Evolutionary conservation across 2,113 vertebrate species (phyloP).

Genomic region (Hoplias malabaricus): DNA sequence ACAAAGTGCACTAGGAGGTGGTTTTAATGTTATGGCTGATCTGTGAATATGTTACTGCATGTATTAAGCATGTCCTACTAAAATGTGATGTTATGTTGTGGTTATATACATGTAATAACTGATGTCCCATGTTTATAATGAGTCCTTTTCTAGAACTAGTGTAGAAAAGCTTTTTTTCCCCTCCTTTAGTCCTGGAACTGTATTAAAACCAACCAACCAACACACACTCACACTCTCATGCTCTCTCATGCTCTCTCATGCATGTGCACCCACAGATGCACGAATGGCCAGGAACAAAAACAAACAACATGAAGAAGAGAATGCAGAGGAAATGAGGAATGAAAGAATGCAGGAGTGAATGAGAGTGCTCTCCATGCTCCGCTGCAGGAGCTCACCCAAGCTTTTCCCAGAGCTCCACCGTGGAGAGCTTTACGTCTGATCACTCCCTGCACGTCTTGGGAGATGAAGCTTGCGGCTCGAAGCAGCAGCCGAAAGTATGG

Average conservation of each 20-base stretch:
- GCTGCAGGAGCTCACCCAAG: neutral
- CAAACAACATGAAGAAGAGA: conserved; percentile 41
- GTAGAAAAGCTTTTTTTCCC: neutral
- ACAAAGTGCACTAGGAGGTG: too few species aligned
- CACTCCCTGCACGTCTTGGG: neutral
- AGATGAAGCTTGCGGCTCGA: too few species aligned
- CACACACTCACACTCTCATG: too few species aligned
- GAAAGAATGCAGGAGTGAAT: neutral
- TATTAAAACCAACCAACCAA: neutral
- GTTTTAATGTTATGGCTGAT: too few species aligned
- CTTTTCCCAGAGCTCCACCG: neutral
- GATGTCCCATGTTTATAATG: too few species aligned
- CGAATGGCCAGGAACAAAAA: conserved; percentile 54
- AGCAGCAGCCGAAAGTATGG: too few species aligned
- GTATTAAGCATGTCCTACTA: too few species aligned
- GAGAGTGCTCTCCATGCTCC: neutral
- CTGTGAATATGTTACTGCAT: too few species aligned
- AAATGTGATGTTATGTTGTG: too few species aligned
- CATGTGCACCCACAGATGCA: neutral
- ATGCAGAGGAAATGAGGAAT: neutral
- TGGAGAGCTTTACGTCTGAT: neutral
- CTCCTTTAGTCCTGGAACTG: neutral
- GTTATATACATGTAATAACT: neutral
- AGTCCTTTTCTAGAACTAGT: neutral
- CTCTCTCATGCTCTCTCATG: too few species aligned